Evolutionary conservation across 2,888 invertebrate genomes (phyloP).

Genomic region (Acronicta alni): DNA sequence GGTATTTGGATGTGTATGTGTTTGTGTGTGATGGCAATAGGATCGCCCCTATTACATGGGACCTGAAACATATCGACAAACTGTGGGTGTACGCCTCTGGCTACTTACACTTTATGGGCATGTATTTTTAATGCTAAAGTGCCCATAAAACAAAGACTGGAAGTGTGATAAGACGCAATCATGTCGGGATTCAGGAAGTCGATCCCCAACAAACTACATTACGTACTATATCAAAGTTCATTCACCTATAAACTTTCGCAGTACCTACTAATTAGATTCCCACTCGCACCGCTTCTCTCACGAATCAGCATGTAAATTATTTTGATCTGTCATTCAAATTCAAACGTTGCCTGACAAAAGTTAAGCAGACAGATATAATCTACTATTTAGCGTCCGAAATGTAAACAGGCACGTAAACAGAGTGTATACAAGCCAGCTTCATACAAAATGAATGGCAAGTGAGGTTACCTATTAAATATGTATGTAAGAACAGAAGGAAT

Average conservation of each 20-base stretch:
- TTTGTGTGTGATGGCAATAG: too few species aligned
- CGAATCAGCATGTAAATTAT: slow-evolving; percentile 39
- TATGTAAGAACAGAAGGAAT: not conserved
- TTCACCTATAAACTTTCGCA: slow-evolving; percentile 26
- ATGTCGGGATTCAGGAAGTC: too few species aligned
- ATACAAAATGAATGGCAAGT: slow-evolving; percentile 13
- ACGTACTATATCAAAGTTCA: slow-evolving; percentile 22
- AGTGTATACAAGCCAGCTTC: not conserved
- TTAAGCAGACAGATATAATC: slow-evolving; percentile 14
- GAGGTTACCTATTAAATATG: slow-evolving; percentile 3
- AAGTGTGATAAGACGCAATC: too few species aligned
- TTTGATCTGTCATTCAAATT: slow-evolving; percentile 31
- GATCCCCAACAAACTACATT: slow-evolving; percentile 1
- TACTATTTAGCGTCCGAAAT: slow-evolving; percentile 10
- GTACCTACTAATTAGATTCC: slow-evolving; percentile 26
- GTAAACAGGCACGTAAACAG: slow-evolving; percentile 13
- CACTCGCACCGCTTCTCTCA: slow-evolving; percentile 13
- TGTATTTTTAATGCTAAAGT: too few species aligned
- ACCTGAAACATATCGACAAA: too few species aligned
- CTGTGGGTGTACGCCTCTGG: too few species aligned
- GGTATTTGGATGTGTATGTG: too few species aligned
- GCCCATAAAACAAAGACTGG: too few species aligned
- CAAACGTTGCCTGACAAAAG: slow-evolving; percentile 19
- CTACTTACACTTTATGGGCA: too few species aligned
- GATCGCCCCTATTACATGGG: too few species aligned